Base-by-base conservation (phyloP, 2,888 invertebrate species). In the Nebria brevicollis region DNA sequence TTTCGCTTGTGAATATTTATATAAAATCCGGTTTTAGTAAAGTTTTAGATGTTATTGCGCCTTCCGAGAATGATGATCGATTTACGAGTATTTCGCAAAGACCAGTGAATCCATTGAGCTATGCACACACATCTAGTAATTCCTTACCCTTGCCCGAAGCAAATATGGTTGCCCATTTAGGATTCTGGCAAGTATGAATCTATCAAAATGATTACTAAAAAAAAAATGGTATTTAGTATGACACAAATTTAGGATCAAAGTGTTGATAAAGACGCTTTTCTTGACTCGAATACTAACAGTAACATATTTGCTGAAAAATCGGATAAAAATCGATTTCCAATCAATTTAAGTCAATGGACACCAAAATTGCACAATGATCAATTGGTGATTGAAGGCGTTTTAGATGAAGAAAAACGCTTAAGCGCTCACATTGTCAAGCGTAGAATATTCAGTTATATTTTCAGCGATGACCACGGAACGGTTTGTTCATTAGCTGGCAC, bases 81-180 rank as follows among this genome's bases (percentile, higher is more conserved):
- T 75, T 43, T 65, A 81, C 81, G 64, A 81, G 81, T 41, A 72
- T 81, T 54, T 81, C 81, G 6, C 72, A 54, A 64, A 34, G 20
- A 64, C 75, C 81, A 65, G 42, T 72, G 34, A 81, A 81, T 65
- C 75, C 75, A 10, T n/a, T 76, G 34, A 75, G 54, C 43, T 25
- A 20, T 8, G 68, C 26, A 25, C 5, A 34, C 13, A 5, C 26
- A 10, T 10, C 42, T 1, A 41, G 54, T 34, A 81, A 75, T 76
- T 11, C 54, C 54, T 41, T 81, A 15, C 75, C 42, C 7, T 43
- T 73, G 13, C 73, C 81, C 20, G 15, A 43, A 20, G 66, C 34
- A 11, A 81, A 65, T n/a, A 41, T 81, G n/a, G 26, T 81, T 11
- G 5, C 43, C 2, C 65, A 81, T 65, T 64, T 65, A 11, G 15